phyloP scores from a whole-genome alignment of 1,140 invertebrate species.

The Heterodera schachtii region DNA sequence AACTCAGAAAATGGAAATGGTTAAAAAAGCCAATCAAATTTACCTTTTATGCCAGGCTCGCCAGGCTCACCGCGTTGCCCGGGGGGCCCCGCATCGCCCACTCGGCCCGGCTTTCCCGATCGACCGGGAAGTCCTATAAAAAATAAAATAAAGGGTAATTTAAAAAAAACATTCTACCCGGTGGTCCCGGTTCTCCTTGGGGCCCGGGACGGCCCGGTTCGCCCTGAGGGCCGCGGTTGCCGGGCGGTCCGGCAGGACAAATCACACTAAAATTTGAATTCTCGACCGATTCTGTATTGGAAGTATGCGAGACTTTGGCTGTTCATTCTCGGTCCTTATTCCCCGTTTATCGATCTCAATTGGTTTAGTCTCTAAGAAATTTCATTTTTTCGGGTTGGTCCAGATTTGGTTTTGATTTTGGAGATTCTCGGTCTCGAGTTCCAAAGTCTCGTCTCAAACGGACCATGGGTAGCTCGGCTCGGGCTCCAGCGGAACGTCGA shows the following conservation, averaged over 20 bases:
- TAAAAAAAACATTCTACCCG: slow-evolving; percentile 34
- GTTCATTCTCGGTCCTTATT: too few species aligned
- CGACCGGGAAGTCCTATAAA: slow-evolving; percentile 47
- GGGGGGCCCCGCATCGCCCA: slow-evolving; percentile 55
- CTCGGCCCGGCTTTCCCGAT: slow-evolving; percentile 56
- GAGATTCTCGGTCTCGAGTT: too few species aligned
- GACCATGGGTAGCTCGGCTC: slow-evolving; percentile 63
- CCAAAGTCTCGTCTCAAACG: slow-evolving; percentile 27
- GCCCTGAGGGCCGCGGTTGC: slow-evolving; percentile 61
- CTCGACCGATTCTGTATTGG: background rate
- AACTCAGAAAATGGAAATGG: background rate
- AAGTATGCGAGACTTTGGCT: too few species aligned
- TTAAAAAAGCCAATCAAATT: background rate
- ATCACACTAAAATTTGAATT: slow-evolving; percentile 46
- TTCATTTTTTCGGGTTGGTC: too few species aligned
- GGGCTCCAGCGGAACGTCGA: slow-evolving; percentile 63
- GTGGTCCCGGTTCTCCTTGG: slow-evolving; percentile 54
- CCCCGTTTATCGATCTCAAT: too few species aligned
- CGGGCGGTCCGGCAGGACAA: slow-evolving; percentile 59
- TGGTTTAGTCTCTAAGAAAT: too few species aligned
- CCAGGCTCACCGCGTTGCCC: slow-evolving; percentile 43
- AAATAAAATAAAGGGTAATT: background rate
- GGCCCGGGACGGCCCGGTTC: slow-evolving; percentile 57
- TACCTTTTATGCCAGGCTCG: slow-evolving; percentile 46
- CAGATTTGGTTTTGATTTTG: too few species aligned